phyloP scores from a whole-genome alignment of 2,888 invertebrate species.

The Aproaerema taeniolella region DNA sequence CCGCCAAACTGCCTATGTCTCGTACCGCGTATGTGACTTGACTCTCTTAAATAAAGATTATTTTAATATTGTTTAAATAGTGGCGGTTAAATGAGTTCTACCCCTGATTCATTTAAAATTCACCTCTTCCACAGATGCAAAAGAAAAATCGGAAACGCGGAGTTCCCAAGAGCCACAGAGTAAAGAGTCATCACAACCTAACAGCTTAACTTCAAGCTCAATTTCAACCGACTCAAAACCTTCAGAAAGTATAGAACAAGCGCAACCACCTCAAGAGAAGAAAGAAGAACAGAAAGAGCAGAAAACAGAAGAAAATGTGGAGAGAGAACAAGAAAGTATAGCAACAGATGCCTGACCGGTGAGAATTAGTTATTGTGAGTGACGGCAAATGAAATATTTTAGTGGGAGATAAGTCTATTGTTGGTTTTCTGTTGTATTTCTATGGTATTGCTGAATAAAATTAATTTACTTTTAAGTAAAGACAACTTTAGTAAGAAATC shows the following conservation, averaged over 20 bases:
- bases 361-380: slow-evolving; percentile 40
- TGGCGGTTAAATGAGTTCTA: no score
- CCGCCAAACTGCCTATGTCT: no score
- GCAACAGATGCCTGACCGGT: slow-evolving; percentile 59
- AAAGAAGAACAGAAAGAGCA: not conserved
- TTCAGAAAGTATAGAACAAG: slow-evolving; percentile 41
- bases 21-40: no score
- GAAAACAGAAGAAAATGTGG: not conserved
- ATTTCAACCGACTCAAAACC: slow-evolving; percentile 64
- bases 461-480: no score
- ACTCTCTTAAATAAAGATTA: no score
- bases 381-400: slow-evolving; percentile 41
- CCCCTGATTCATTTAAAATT: no score
- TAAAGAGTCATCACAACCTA: slow-evolving; percentile 62
- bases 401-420: slow-evolving; percentile 19
- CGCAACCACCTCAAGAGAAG: slow-evolving; percentile 15
- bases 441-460: no score
- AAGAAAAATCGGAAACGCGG: slow-evolving; percentile 53
- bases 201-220: slow-evolving; percentile 63
- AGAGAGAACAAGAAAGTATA: slow-evolving; percentile 28
- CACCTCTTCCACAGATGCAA: no score
- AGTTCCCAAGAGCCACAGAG: slow-evolving; percentile 58
- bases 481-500: no score
- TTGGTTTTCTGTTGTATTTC: slow-evolving; percentile 3
- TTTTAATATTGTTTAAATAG: no score